A percentile compares a stretch with the other conserved stretches of the same genome.
These are phyloP conservation scores for Ornithoptera alexandrae DNA, from an alignment of 2,888 invertebrate genomes.

Conservation along the genomic window DNA sequence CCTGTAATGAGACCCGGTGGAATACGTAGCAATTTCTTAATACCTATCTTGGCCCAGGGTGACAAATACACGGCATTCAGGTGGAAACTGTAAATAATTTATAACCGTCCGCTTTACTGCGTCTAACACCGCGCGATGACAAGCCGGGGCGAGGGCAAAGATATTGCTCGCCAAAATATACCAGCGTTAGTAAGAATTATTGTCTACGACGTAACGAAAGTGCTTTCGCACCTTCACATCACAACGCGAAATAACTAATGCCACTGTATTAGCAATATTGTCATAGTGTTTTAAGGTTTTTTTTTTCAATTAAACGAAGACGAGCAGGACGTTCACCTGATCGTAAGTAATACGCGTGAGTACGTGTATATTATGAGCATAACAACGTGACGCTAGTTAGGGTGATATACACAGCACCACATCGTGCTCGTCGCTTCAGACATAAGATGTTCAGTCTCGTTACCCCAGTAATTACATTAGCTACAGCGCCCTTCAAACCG, in stretches of 20 bases:
- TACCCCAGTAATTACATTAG: no score
- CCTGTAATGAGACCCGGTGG: slow-evolving; percentile 74
- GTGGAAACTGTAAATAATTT: slow-evolving; percentile 75
- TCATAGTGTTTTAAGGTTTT: slow-evolving; percentile 43
- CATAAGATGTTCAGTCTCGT: no score
- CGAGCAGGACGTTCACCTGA: no score
- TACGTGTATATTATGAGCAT: no score
- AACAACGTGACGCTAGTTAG: no score
- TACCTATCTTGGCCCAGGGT: slow-evolving; percentile 67
- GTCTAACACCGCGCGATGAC: slow-evolving; percentile 60
- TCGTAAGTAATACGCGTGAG: no score
- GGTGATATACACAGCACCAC: no score
- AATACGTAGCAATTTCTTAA: slow-evolving; percentile 78
- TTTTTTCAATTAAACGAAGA: no score
- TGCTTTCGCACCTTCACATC: slow-evolving; percentile 38
- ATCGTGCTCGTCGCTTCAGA: no score
- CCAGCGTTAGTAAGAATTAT: slow-evolving; percentile 57
- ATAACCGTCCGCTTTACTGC: slow-evolving; percentile 66
- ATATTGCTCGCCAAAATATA: slow-evolving; percentile 54
- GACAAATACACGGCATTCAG: slow-evolving; percentile 73
- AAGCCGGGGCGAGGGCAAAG: slow-evolving; percentile 50
- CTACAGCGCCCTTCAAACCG: no score
- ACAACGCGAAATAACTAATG: slow-evolving; percentile 24
- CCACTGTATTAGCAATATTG: slow-evolving; percentile 48
- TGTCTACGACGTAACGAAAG: slow-evolving; percentile 52